Percentiles rank a stretch among this genome's conserved stretches.
Conservation (phyloP, 1,140 invertebrate species). For the Cydia splendana region DNA sequence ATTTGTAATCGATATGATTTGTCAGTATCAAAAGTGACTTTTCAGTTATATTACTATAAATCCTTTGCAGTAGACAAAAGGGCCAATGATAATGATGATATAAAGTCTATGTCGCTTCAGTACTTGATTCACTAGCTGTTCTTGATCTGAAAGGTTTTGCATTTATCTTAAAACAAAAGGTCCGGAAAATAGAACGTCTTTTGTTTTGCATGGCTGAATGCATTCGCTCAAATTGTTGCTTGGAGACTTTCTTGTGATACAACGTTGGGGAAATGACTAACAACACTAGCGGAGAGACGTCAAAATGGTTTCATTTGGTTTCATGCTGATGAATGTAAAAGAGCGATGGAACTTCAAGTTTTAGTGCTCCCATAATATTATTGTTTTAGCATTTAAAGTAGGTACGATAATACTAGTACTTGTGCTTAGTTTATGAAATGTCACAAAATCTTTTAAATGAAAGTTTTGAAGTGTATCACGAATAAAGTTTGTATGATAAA, state of each 20-base stretch:
- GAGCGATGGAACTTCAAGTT: too few species aligned
- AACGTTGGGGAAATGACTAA: not conserved
- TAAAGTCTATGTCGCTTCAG: not conserved
- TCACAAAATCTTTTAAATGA: too few species aligned
- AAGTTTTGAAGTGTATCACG: too few species aligned
- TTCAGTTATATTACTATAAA: too few species aligned
- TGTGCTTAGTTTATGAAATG: too few species aligned
- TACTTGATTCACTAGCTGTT: not conserved
- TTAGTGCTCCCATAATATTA: too few species aligned
- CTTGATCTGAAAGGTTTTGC: not conserved
- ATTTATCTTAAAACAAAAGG: not conserved
- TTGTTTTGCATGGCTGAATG: not conserved
- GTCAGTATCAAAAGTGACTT: too few species aligned
- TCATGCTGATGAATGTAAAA: not conserved
- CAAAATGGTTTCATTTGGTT: not conserved
- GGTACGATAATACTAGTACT: too few species aligned
- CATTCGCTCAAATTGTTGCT: slow-evolving; percentile 1
- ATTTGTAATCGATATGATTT: too few species aligned
- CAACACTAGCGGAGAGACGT: not conserved
- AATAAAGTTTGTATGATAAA: too few species aligned
- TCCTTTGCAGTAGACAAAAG: too few species aligned
- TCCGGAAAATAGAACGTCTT: not conserved
- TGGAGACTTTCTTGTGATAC: not conserved
- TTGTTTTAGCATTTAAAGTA: too few species aligned
- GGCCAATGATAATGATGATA: not conserved